A percentile compares a stretch with the other conserved stretches of the same genome.
phyloP scores from a whole-genome alignment of 2,888 invertebrate genomes.

The Aphodius sticticus region DNA sequence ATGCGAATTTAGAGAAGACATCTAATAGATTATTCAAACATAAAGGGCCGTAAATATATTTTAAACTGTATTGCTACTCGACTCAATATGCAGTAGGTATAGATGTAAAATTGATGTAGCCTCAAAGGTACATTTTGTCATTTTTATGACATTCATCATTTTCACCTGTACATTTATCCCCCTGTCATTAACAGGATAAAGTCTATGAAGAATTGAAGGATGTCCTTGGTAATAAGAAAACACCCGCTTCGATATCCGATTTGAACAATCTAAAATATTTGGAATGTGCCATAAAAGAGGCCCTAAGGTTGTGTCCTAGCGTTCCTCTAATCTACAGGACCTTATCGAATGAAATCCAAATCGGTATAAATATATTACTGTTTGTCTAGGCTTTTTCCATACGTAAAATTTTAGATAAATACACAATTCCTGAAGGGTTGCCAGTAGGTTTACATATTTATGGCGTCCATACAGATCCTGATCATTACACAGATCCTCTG shows the following conservation, averaged over 20 bases:
- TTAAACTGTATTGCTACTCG: too few species aligned
- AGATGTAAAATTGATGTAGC: too few species aligned
- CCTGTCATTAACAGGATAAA: slow-evolving; percentile 46
- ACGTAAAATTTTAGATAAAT: slow-evolving; percentile 46
- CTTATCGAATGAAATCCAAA: slow-evolving; percentile 55
- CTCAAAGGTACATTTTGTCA: too few species aligned
- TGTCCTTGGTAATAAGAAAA: slow-evolving; percentile 48
- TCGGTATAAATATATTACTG: slow-evolving; percentile 42
- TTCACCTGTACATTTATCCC: slow-evolving; percentile 13
- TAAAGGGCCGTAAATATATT: too few species aligned
- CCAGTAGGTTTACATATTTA: slow-evolving; percentile 48
- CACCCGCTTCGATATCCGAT: slow-evolving; percentile 49
- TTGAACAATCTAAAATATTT: slow-evolving; percentile 62
- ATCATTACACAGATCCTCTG: slow-evolving; percentile 53
- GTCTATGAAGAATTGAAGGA: slow-evolving; percentile 52
- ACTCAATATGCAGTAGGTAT: too few species aligned
- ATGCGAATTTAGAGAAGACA: not conserved
- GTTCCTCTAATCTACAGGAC: slow-evolving; percentile 62
- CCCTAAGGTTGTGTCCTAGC: slow-evolving; percentile 63
- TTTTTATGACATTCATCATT: too few species aligned
- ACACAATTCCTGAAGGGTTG: slow-evolving; percentile 48
- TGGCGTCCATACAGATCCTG: slow-evolving; percentile 56
- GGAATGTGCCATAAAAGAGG: slow-evolving; percentile 64
- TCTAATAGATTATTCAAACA: too few species aligned
- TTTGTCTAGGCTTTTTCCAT: slow-evolving; percentile 6